Base-by-base conservation (phyloP, 2,797 vertebrate genomes). In the Spinus olivaceus region DNA sequence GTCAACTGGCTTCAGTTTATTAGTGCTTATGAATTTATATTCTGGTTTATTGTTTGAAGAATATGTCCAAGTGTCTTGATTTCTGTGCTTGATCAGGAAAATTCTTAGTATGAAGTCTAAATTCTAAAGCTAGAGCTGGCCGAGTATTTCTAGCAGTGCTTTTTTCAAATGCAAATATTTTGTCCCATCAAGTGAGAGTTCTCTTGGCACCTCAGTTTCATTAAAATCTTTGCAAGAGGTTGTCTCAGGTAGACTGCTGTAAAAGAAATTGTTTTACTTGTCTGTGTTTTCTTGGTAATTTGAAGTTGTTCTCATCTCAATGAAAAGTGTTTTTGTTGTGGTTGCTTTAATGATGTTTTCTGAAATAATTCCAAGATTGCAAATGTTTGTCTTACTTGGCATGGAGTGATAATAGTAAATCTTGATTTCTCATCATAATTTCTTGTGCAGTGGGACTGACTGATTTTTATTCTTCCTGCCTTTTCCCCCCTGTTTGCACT, bases 401-500 rank as follows among this genome's bases (percentile, higher is more conserved):
- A 27, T 44, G 12, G 17, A 63, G 20, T 41, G 23, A 33, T 53
- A 83, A 73, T 39, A 53, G 27, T 20, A 64, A 67, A 73, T 67
- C 8, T 69, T 27, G 28, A 27, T 67, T 88, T 92, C 19, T 71
- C 4, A n/a, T 69, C 11, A 41, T 19, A 42, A 12, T 76, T 88
- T 90, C 12, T 79, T 2, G 4, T 73, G 35, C 28, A 39, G 1
- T 70, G 39, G 30, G 53, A 49, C 6, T 67, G 4, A 13, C 66
- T 76, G 25, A 49, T 70, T 92, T 86, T 69, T 83, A 32, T 46
- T 83, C 39, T 61, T 21, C 4, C 14, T 19, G 4, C 7, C 8
- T 21, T 4, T 24, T 35, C 5, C 5, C 1, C 1, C 7, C 10
- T 53, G 0, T 27, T 78, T 84, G 7, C 8, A 6, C 51, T 63